A percentile compares a stretch with the other conserved stretches of the same genome.
Evolutionary conservation across 2,113 vertebrate species (phyloP).

Genomic region (Platysteira castanea): DNA sequence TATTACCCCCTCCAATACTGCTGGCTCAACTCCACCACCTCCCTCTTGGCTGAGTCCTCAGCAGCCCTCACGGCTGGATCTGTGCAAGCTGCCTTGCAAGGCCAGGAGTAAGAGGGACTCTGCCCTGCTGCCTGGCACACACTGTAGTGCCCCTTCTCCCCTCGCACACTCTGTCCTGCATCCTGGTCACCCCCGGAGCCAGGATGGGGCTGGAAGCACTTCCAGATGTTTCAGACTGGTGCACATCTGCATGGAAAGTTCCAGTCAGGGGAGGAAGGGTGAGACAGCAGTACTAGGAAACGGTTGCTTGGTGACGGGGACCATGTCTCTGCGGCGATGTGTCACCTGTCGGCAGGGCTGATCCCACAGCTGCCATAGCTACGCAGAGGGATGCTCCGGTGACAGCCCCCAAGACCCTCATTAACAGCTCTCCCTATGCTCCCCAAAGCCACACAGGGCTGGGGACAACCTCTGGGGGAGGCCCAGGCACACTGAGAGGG

Average conservation of each 20-base stretch:
- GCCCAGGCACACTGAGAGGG: accelerated
- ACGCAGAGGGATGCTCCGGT: background rate
- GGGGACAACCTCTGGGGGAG: background rate
- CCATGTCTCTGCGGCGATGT: conserved; percentile 9
- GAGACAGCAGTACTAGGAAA: conserved; percentile 22
- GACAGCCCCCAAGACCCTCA: background rate
- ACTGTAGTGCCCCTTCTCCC: background rate
- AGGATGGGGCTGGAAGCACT: background rate
- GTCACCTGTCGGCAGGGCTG: conserved; percentile 38
- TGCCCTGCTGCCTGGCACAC: background rate
- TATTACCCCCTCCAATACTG: background rate
- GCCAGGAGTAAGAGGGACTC: background rate
- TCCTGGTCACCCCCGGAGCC: background rate
- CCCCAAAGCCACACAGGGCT: background rate
- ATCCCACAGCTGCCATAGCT: conserved; percentile 9
- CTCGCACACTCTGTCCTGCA: accelerated
- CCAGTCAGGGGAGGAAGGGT: background rate
- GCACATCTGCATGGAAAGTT: conserved; percentile 53
- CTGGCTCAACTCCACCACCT: background rate
- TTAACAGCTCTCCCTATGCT: background rate
- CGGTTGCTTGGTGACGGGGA: conserved; percentile 19
- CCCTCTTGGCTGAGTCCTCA: background rate
- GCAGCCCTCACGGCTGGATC: background rate
- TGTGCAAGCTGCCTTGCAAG: background rate
- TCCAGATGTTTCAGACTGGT: background rate